Evolutionary conservation across 2,888 invertebrate genomes (phyloP), one percentile per base, ranked within the genome.

Genomic region (Sinopyrophorus schimmeli): DNA sequence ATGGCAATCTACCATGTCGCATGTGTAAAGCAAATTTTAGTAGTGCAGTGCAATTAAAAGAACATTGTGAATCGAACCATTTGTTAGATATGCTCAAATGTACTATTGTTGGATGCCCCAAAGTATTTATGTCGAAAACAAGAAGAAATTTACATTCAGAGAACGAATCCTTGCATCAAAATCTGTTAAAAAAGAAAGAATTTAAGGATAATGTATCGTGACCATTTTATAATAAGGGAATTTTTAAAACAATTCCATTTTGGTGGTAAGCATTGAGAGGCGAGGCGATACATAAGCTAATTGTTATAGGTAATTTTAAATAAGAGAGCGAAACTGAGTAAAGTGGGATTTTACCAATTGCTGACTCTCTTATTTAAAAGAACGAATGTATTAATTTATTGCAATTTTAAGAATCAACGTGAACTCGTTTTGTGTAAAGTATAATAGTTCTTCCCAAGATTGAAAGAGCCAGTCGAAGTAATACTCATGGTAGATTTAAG

Each of bases 121-220:
- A 87, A 61, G 83, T 87, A 32, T 91, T 90, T 73, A 83, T 86
- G 51, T 88, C 89, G 6, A 79, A 86, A 59, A 87, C 88, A 55
- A 84, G 86, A 58, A 79, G 90, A 52, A 89, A 89, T 67, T 78
- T 83, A 34, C 90, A 90, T 72, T 82, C 84, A 49, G 86, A 87
- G 62, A 82, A 83, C 59, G 84, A 84, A 55, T 73, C 75, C 47
- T 68, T 80, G 14, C 81, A 81, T 59, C 59, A 59, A 28, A 65
- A 62, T 67, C 73, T 3, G 69, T 71, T 55, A 67, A 75, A 57
- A 71, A 75, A 59, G 52, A 68, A 65, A 61, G 61, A 62, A 47
- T 55, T 61, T 31, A 68, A 70, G 40, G 64, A 63, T 40, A 60
- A 54, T 24, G 53, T 58, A 41, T 73, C 73, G 73, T 73, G 73